Conservation (phyloP, 1,140 invertebrate genomes). For the Octopus bimaculoides region DNA sequence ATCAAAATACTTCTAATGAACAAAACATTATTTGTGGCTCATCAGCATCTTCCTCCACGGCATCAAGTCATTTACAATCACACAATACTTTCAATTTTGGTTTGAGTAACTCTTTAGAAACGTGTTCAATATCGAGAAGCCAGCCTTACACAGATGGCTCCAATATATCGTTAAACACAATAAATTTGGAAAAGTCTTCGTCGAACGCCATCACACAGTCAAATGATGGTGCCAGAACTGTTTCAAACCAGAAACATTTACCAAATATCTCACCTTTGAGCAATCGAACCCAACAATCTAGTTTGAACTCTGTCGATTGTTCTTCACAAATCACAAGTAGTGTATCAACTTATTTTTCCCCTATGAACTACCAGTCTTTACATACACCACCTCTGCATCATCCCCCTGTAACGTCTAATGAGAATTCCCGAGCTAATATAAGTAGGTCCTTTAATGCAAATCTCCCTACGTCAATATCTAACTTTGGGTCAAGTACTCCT, state of each 20-base stretch:
- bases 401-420: constrained; percentile 27
- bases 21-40: not conserved
- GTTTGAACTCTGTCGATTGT: not conserved
- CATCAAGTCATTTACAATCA: not conserved
- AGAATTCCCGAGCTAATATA: constrained; percentile 24
- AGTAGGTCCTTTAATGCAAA: constrained; percentile 23
- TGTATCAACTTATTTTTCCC: constrained; percentile 18
- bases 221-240: not conserved
- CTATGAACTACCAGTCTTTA: constrained; percentile 20
- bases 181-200: not conserved
- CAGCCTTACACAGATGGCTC: not conserved
- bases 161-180: not conserved
- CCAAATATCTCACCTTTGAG: not conserved
- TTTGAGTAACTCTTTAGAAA: not conserved
- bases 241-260: not conserved
- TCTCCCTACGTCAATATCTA: constrained; percentile 19
- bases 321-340: constrained; percentile 10
- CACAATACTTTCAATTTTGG: constrained; percentile 3
- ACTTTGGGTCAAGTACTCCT: not conserved
- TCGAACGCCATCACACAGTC: not conserved
- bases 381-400: constrained; percentile 33
- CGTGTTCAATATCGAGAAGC: not conserved
- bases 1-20: not conserved
- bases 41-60: not conserved
- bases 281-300: not conserved